Percentiles rank a stretch among this genome's conserved stretches.
These are phyloP conservation scores for Prunella himalayana DNA, from an alignment of 2,113 vertebrate genomes.

Conservation along the genomic window DNA sequence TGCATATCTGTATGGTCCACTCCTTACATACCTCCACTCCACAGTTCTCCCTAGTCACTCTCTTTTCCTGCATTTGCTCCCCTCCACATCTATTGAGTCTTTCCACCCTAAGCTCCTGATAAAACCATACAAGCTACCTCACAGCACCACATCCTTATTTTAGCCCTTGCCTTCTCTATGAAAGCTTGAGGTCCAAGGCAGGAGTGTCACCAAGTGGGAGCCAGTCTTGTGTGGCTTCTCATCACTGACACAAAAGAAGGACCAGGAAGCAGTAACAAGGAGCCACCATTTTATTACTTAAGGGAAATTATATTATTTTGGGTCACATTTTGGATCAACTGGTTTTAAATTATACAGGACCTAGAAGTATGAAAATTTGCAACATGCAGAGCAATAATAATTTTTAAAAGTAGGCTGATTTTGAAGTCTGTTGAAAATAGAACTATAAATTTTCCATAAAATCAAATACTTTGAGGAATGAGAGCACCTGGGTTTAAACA, in stretches of 20 bases:
- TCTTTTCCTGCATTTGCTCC: neutral
- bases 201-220: neutral
- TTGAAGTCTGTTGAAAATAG: neutral
- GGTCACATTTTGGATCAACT: too few relatives aligned
- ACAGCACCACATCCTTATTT: rapidly evolving
- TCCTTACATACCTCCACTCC: neutral
- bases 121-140: neutral
- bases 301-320: neutral
- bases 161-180: neutral
- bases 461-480: neutral
- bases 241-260: neutral
- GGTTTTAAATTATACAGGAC: too few relatives aligned
- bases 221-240: neutral
- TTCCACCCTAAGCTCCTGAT: neutral
- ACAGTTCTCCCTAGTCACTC: neutral
- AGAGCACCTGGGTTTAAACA: neutral
- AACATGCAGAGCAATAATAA: neutral
- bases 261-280: neutral
- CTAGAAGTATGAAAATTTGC: neutral
- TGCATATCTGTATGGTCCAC: neutral
- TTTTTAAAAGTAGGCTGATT: neutral
- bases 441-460: neutral
- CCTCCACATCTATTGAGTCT: neutral
- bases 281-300: neutral
- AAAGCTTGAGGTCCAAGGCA: neutral